These are phyloP conservation scores for Megalurothrips usitatus DNA, from an alignment of 2,888 invertebrate genomes.

Conservation along the genomic window DNA sequence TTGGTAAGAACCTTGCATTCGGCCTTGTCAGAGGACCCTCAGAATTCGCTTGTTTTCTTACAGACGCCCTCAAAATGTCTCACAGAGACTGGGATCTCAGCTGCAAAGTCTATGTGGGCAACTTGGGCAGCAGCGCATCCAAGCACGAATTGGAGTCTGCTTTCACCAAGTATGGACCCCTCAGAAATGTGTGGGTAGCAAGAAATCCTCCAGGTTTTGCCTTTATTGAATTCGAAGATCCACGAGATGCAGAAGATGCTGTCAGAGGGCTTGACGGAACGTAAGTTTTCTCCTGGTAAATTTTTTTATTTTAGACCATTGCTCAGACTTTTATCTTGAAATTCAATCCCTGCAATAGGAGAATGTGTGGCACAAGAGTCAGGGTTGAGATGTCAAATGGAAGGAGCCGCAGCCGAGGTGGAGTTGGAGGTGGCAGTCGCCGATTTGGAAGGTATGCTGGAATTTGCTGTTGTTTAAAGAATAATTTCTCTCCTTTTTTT, in stretches of 20 bases:
- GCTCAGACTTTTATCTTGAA: not conserved
- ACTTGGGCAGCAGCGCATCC: constrained; percentile 83
- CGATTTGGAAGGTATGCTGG: constrained; percentile 35
- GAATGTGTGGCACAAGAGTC: constrained; percentile 83
- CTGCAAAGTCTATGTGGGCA: constrained; percentile 91
- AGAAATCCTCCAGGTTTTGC: constrained; percentile 90
- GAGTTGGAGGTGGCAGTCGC: constrained; percentile 36
- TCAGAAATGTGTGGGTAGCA: constrained; percentile 91
- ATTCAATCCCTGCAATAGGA: constrained; percentile 50
- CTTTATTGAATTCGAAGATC: constrained; percentile 85
- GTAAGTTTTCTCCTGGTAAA: constrained; percentile 51
- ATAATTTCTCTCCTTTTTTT: not conserved
- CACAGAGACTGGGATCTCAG: constrained; percentile 78
- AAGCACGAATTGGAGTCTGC: constrained; percentile 85
- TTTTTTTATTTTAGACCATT: not conserved
- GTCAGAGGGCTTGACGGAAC: constrained; percentile 77
- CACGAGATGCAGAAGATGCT: constrained; percentile 81
- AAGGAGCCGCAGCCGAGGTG: constrained; percentile 41
- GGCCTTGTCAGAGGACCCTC: no score
- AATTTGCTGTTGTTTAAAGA: not conserved
- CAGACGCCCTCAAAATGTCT: constrained; percentile 27
- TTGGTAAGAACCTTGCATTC: no score
- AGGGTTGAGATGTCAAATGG: constrained; percentile 80
- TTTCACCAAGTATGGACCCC: constrained; percentile 81
- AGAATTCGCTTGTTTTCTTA: not conserved